Base-by-base conservation (phyloP, 1,140 invertebrate species). In the Eriocheir sinensis region DNA sequence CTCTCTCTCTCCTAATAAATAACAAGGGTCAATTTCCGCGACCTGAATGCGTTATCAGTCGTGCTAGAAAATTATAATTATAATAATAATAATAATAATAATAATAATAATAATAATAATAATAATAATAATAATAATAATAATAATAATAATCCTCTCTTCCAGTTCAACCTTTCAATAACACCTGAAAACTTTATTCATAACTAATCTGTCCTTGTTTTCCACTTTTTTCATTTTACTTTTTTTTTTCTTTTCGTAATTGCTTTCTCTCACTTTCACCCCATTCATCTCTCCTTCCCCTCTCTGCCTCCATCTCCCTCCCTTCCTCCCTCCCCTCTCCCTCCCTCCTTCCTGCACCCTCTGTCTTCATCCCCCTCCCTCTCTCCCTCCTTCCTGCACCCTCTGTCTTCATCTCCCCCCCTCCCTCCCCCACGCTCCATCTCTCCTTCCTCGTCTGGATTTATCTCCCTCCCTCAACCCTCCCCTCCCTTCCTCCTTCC, bases 71-170 rank as follows among this genome's bases (percentile, higher is more conserved):
- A 21, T n/a, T n/a, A n/a, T n/a, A 72, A 27, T 72, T 2, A n/a
- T 0, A 72, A n/a, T 72, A 72, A n/a, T 72, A 72, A n/a, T n/a
- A 72, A 72, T 72, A 72, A n/a, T 72, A 72, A 72, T 72, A n/a
- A n/a, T 72, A 72, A 72, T 72, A 72, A 72, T 72, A n/a, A 72
- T 72, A 72, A 72, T 72, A 72, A 72, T n/a, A 72, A n/a, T 2
- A 72, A 72, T 72, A 72, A 72, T 72, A 72, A 72, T 72, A 72
- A 72, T 72, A n/a, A 72, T 72, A 72, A 72, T 2, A 72, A 72
- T n/a, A 72, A 72, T 72, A 72, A n/a, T 15, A 48, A 48, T n/a
- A n/a, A n/a, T n/a, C n/a, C n/a, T n/a, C n/a, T n/a, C n/a, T n/a
- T n/a, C n/a, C n/a, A n/a, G n/a, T n/a, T n/a, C n/a, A n/a, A n/a